phyloP scores from a whole-genome alignment of 2,888 invertebrate species.

The Microctonus aethiopoides region DNA sequence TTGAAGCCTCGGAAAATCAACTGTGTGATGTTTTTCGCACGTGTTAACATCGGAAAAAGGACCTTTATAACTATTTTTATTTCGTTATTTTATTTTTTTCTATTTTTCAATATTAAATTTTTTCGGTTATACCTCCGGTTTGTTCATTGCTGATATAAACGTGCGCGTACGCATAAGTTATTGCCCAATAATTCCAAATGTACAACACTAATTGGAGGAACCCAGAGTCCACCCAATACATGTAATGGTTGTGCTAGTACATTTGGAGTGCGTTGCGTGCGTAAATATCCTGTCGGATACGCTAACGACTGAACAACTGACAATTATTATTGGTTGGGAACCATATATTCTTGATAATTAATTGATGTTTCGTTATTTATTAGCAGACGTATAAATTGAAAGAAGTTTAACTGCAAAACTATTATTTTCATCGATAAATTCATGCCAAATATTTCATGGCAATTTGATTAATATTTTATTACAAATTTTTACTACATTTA shows the following conservation, averaged over 20 bases:
- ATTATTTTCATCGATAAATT: background rate
- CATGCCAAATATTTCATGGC: no score
- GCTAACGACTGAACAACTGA: conserved; percentile 49
- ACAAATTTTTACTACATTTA: no score
- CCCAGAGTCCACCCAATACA: background rate
- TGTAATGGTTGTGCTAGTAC: background rate
- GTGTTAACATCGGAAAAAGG: conserved; percentile 3
- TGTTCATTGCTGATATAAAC: conserved; percentile 1
- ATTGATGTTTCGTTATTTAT: conserved; percentile 38
- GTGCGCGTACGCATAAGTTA: conserved; percentile 10
- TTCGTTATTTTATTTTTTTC: background rate
- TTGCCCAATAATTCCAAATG: conserved; percentile 1
- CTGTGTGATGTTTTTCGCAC: conserved; percentile 24
- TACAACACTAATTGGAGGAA: background rate
- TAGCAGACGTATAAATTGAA: background rate
- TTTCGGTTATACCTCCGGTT: background rate
- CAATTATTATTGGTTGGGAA: conserved; percentile 48
- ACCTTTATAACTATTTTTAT: conserved; percentile 23
- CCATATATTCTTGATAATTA: conserved; percentile 51
- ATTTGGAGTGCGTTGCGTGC: background rate
- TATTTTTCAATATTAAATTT: conserved; percentile 8
- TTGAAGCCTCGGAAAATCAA: conserved; percentile 23
- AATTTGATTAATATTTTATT: no score
- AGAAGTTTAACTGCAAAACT: background rate
- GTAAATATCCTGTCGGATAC: conserved; percentile 27